These are phyloP conservation scores for Manduca sexta DNA, from an alignment of 1,140 invertebrate genomes.

Conservation along the genomic window DNA sequence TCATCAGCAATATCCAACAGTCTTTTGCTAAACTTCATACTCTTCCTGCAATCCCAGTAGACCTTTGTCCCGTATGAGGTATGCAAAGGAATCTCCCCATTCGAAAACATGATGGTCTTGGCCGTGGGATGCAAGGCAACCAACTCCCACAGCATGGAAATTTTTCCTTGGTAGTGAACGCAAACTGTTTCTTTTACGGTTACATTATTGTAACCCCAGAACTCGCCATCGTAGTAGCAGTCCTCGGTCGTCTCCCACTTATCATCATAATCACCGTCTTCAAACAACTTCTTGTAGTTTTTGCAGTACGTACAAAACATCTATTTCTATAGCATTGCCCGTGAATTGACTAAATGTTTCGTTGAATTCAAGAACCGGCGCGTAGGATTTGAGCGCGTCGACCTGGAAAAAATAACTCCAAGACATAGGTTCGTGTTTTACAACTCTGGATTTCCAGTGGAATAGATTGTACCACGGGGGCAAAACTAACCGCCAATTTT, in stretches of 20 bases:
- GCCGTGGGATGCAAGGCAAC: slow-evolving; percentile 51
- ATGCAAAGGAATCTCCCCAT: slow-evolving; percentile 92
- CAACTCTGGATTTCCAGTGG: slow-evolving; percentile 86
- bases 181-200: slow-evolving; percentile 80
- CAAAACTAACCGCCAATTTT: slow-evolving; percentile 79
- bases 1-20: slow-evolving; percentile 81
- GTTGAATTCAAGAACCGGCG: slow-evolving; percentile 91
- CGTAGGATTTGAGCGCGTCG: slow-evolving; percentile 82
- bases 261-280: slow-evolving; percentile 85
- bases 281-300: slow-evolving; percentile 91
- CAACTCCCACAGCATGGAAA: slow-evolving; percentile 77
- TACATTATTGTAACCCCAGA: slow-evolving; percentile 76
- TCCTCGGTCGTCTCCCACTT: slow-evolving; percentile 82
- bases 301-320: slow-evolving; percentile 87
- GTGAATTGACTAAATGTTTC: slow-evolving; percentile 78
- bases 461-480: slow-evolving; percentile 93
- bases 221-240: slow-evolving; percentile 49
- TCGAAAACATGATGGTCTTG: slow-evolving; percentile 83
- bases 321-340: slow-evolving; percentile 73
- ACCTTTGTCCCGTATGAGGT: slow-evolving; percentile 85
- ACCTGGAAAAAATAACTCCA: slow-evolving; percentile 95
- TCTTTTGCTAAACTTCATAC: slow-evolving; percentile 89
- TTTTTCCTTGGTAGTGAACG: slow-evolving; percentile 88
- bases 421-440: slow-evolving; percentile 74
- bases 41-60: slow-evolving; percentile 92